Evolutionary conservation across 2,113 vertebrate genomes (phyloP).

Genomic region (Daboia siamensis): DNA sequence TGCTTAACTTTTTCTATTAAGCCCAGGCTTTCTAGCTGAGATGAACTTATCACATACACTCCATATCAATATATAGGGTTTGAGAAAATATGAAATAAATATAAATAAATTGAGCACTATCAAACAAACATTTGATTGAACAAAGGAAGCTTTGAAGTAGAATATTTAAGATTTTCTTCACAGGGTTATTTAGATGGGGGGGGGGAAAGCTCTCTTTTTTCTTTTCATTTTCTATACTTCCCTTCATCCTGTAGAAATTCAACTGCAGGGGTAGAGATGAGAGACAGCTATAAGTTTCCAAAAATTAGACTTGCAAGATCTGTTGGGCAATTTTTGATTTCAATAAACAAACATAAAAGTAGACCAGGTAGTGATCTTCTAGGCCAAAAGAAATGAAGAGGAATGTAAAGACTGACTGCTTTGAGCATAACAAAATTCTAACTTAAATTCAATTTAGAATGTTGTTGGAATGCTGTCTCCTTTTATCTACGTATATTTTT

Average conservation of each 20-base stretch:
- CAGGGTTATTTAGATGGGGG: neutral
- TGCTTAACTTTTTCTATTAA: neutral
- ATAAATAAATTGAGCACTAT: neutral
- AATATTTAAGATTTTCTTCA: neutral
- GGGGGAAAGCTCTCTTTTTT: neutral
- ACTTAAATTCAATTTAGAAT: neutral
- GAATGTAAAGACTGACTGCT: neutral
- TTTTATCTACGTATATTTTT: neutral
- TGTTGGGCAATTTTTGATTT: neutral
- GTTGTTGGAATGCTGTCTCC: neutral
- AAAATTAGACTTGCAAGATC: neutral
- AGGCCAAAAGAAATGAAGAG: neutral
- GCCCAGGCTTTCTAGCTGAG: neutral
- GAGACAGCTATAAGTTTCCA: neutral
- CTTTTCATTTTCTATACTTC: neutral
- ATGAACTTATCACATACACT: neutral
- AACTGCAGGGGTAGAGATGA: neutral
- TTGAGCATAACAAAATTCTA: neutral
- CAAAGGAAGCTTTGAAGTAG: neutral
- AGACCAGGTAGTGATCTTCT: neutral
- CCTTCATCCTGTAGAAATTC: neutral
- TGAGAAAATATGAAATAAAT: neutral
- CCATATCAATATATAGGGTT: neutral
- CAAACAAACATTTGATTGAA: neutral
- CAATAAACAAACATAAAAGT: neutral